phyloP scores from a whole-genome alignment of 2,888 invertebrate species.

The Drosophila engyochracea region DNA sequence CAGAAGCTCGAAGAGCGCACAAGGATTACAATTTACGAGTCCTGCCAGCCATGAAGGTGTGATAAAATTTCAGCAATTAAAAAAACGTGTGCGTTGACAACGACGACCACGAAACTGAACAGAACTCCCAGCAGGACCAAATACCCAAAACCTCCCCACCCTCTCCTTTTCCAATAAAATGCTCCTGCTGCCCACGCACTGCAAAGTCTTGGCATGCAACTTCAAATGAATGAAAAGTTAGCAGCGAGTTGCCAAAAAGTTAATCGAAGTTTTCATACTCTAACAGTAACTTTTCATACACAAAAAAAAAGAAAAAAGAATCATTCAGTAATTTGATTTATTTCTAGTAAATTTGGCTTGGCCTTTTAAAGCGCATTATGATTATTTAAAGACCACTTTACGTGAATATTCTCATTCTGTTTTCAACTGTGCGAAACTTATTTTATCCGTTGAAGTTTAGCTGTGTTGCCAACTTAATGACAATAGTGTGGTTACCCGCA shows the following conservation, averaged over 20 bases:
- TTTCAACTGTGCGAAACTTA: background rate
- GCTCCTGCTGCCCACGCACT: conserved; percentile 32
- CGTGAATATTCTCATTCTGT: background rate
- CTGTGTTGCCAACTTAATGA: conserved; percentile 10
- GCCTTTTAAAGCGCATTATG: background rate
- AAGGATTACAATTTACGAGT: conserved; percentile 82
- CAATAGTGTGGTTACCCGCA: background rate
- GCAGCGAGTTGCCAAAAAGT: background rate
- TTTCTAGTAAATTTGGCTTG: background rate
- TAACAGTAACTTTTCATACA: background rate
- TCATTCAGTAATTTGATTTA: background rate
- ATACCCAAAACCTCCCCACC: conserved; percentile 2
- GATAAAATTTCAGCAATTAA: conserved; percentile 81
- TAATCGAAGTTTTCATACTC: conserved; percentile 32
- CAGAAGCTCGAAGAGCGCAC: conserved; percentile 53
- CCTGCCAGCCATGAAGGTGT: conserved; percentile 80
- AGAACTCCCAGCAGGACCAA: conserved; percentile 48
- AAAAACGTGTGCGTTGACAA: conserved; percentile 81
- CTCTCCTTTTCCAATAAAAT: conserved; percentile 4
- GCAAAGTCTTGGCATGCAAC: conserved; percentile 66
- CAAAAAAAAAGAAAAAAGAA: background rate
- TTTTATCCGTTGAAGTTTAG: background rate
- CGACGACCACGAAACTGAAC: conserved; percentile 45
- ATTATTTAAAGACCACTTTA: background rate
- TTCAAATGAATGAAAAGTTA: conserved; percentile 58